Percentiles rank a stretch among this genome's conserved stretches.
Conservation (phyloP, 1,140 invertebrate species). For the Pygmarrhopalites habei region DNA sequence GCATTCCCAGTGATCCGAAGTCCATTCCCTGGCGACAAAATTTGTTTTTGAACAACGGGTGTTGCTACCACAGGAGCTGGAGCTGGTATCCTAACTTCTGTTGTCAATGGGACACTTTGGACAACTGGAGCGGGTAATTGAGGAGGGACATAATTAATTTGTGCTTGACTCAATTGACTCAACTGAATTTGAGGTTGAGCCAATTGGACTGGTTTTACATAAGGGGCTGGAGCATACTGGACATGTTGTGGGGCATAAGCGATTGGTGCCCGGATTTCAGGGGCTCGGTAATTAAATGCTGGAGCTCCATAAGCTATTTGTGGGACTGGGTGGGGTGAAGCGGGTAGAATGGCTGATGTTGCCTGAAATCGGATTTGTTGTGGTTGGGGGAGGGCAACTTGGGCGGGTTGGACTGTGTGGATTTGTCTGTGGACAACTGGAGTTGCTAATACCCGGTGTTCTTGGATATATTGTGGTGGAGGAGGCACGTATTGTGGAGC, state of each 20-base stretch:
- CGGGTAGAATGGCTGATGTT: neutral
- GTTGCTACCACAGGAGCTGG: neutral
- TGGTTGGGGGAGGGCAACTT: neutral
- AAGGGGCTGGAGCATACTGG: slow-evolving; percentile 2
- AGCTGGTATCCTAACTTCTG: too few species aligned
- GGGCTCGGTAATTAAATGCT: neutral
- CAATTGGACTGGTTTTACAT: slow-evolving; percentile 6
- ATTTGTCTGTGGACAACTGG: neutral
- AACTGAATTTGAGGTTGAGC: slow-evolving; percentile 6
- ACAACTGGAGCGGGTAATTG: slow-evolving; percentile 10
- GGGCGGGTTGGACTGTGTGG: neutral
- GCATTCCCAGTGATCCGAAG: slow-evolving; percentile 7
- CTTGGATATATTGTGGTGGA: neutral
- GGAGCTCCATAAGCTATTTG: neutral
- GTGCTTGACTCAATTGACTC: neutral
- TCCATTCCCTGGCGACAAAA: neutral
- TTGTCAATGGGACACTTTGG: too few species aligned
- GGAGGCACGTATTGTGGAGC: neutral
- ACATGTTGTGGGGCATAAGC: neutral
- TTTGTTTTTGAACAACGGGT: neutral
- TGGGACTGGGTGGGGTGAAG: neutral
- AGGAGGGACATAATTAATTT: neutral
- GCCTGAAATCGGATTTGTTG: neutral
- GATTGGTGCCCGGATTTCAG: neutral
- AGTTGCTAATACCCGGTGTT: too few species aligned